Evolutionary conservation across 2,888 invertebrate species (phyloP), one percentile per base, ranked within the genome.

Genomic region (Creontiades dilutus): DNA sequence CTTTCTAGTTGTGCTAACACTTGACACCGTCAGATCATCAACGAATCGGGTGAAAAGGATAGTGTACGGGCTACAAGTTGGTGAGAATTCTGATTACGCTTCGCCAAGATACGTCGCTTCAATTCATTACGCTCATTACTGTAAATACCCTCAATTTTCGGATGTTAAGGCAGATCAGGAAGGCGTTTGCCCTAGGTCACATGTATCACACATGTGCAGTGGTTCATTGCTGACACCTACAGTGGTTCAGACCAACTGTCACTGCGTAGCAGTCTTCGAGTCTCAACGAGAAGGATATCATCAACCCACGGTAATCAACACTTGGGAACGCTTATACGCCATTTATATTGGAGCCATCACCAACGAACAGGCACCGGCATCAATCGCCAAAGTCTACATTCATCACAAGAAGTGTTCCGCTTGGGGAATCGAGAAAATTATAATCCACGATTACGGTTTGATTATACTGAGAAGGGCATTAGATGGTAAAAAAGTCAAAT

Each of bases 381-480:
- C 23, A 19, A 68, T 13, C 0, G 68, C 23, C n/a, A 68, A 23
- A 9, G 13, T 9, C 68, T 68, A 68, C 68, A 23, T 68, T 5
- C 68, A 68, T 68, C 68, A 68, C 68, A 23, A 68, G 12, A 68
- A 68, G 27, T 68, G 68, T 23, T 12, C 23, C 12, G 68, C 19
- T 0, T 68, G 68, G 68, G 68, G 68, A 68, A 23, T 68, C 12
- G 23, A 23, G 2, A 68, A 23, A 23, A 23, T 68, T 0, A 68
- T 19, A 1, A 12, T 68, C 68, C 68, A 68, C 68, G 68, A 23
- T 68, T 68, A 68, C 68, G 68, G 68, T 68, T 68, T 68, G 12
- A 68, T 68, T 12, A 27, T 23, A 23, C 68, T 68, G 19, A 19
- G 5, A 68, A 68, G 23, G 12, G 12, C 68, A 0, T 2, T 68